Evolutionary conservation across 2,888 invertebrate genomes (phyloP).

Genomic region (Hofmannophila pseudospretella): DNA sequence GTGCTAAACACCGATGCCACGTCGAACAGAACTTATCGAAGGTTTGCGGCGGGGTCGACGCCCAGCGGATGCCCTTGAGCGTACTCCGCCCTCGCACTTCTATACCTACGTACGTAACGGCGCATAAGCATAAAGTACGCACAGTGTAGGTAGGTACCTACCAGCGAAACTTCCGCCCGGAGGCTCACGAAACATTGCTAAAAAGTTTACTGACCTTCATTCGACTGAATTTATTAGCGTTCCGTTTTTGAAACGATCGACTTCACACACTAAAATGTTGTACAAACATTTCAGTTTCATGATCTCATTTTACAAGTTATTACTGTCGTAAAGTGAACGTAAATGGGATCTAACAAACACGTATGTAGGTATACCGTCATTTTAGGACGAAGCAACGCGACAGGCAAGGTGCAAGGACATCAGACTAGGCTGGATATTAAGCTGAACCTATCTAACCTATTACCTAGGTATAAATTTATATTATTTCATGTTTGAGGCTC

Average conservation of each 20-base stretch:
- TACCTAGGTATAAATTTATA: too few relatives aligned
- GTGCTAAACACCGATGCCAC: constrained; percentile 19
- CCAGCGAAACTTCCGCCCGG: constrained; percentile 36
- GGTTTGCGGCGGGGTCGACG: constrained; percentile 55
- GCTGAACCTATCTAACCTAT: too few relatives aligned
- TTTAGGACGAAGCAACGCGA: too few relatives aligned
- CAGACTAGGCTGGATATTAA: too few relatives aligned
- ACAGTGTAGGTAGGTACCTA: constrained; percentile 20
- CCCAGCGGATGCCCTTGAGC: constrained; percentile 65
- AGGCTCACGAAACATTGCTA: constrained; percentile 21
- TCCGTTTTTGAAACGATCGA: constrained; percentile 5
- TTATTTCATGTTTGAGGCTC: too few relatives aligned
- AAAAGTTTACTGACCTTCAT: constrained; percentile 50
- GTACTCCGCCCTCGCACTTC: constrained; percentile 56
- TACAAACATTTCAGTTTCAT: constrained; percentile 3
- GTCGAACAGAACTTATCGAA: constrained; percentile 30
- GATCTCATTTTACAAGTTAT: constrained; percentile 5
- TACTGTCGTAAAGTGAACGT: not conserved
- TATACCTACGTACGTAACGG: constrained; percentile 5
- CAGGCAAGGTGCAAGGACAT: too few relatives aligned
- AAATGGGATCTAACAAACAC: not conserved
- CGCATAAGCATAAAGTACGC: not conserved
- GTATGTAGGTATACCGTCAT: too few relatives aligned
- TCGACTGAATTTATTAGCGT: constrained; percentile 23
- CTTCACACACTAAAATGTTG: constrained; percentile 1